Evolutionary conservation across 2,888 invertebrate species (phyloP), one percentile per base, ranked within the genome.

Genomic region (Xestia c-nigrum): DNA sequence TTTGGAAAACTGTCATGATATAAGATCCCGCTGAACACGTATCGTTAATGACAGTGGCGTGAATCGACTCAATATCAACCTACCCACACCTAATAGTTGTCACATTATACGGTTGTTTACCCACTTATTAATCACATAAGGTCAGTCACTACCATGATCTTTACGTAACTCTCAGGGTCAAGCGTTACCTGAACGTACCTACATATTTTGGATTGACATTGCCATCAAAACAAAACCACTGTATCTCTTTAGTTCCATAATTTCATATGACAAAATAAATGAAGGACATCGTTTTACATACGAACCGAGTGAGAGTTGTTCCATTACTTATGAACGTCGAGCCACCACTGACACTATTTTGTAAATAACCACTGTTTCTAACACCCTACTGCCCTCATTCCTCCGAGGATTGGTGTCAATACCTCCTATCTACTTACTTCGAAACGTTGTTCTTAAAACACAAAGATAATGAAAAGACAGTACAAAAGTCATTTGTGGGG

Each of bases 141-240:
- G 79, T 69, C 71, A 55, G 79, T 69, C 71, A 55, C 67, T 59
- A 47, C 75, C 72, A 67, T 78, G 63, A 78, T 77, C 72, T 86
- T 82, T 66, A 85, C 65, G 57, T 72, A 63, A 77, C 64, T 74
- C 21, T 74, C 75, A 78, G 10, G 80, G 80, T 66, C 72, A 75
- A n/a, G 12, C 46, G 46, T 69, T 31, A 31, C 31, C 31, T 3
- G 31, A 61, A 61, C 1, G 7, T 64, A 24, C 6, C 57, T 16
- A 76, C 59, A 68, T 52, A 47, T 65, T 75, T 72, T 67, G 2
- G 50, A 38, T 69, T 55, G 21, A 68, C 19, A 63, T 80, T 71
- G 40, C n/a, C 43, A 61, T 74, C 14, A 64, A 24, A 73, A 55
- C n/a, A 72, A 31, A 14, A 24, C 16, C 5, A 31, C 50, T 4